Evolutionary conservation across 2,888 invertebrate genomes (phyloP), one percentile per base, ranked within the genome.

Genomic region (Diloba caeruleocephala): DNA sequence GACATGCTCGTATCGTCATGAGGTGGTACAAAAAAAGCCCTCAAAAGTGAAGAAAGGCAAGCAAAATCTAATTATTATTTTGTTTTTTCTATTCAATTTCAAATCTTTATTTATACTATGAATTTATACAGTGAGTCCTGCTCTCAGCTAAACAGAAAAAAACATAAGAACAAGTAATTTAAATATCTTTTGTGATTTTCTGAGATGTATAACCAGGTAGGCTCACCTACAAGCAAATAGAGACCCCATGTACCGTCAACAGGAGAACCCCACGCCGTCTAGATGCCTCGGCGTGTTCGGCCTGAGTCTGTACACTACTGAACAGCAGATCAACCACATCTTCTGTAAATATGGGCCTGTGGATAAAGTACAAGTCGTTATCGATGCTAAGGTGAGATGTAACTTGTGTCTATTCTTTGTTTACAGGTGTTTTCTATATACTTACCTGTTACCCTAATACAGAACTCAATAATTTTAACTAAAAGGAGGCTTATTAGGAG

Each of bases 241-340:
- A 60, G 62, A 60, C 61, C 62, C 68, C 68, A 61, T 62, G 68
- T 62, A 67, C 62, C 61, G 62, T 62, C 68, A 71, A 67, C 88
- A 95, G 94, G 98, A 98, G 77, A 96, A 97, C 82, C 99, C 99
- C 0, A 96, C 96, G 59, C 97, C 98, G 1, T 97, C 96, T 36
- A 95, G 97, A 44, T 99, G 99, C 83, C 94, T 99, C 38, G 99
- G 99, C 12, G 97, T 99, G 8, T 99, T 99, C 88, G 99, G 99
- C 2, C 93, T 99, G 49, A 98, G 97, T 81, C 95, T 98, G 45
- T 97, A 97, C 89, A 99, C 99, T 0, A 97, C 98, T 0, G 99
- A 99, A 84, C 95, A 97, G 74, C 98, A 98, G 86, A 95, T 99
- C 31, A 96, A 97, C 81, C 97, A 98, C 76, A 97, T 99, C 67